These are phyloP conservation scores for Gymnothorax javanicus DNA, from an alignment of 2,797 vertebrate genomes.

Conservation along the genomic window DNA sequence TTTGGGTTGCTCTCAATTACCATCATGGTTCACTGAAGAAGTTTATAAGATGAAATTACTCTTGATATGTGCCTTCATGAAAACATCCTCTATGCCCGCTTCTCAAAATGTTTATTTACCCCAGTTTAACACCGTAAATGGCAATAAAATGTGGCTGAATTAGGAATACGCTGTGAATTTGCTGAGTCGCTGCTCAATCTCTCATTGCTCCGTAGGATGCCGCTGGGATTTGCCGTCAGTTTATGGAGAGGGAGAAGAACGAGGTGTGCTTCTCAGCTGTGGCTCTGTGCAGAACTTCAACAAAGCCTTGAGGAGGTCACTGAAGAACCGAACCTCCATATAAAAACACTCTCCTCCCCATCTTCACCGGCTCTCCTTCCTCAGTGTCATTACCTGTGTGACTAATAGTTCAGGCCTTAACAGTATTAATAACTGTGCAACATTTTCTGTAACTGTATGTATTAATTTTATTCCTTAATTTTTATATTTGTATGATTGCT, in stretches of 20 bases:
- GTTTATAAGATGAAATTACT: background rate
- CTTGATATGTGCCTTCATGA: background rate
- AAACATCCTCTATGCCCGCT: background rate
- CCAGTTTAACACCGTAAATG: background rate
- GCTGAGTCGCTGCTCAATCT: background rate
- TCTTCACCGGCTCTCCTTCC: background rate
- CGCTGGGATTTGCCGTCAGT: background rate
- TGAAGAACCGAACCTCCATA: background rate
- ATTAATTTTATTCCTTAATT: too few species aligned
- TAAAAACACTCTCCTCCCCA: background rate
- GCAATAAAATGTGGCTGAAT: background rate
- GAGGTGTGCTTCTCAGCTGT: background rate
- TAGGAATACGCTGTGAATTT: too few species aligned
- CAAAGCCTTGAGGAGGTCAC: background rate
- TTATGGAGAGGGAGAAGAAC: background rate
- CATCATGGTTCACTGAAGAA: background rate
- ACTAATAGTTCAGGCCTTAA: background rate
- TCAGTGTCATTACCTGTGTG: background rate
- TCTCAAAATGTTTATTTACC: background rate
- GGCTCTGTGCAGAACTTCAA: background rate
- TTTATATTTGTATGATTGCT: too few species aligned
- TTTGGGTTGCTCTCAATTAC: background rate
- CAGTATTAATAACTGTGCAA: background rate
- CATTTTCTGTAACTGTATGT: too few species aligned
- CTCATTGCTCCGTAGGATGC: constrained; percentile 1